These are phyloP conservation scores for Antheraea pernyi DNA, from an alignment of 1,140 invertebrate species.

Conservation along the genomic window DNA sequence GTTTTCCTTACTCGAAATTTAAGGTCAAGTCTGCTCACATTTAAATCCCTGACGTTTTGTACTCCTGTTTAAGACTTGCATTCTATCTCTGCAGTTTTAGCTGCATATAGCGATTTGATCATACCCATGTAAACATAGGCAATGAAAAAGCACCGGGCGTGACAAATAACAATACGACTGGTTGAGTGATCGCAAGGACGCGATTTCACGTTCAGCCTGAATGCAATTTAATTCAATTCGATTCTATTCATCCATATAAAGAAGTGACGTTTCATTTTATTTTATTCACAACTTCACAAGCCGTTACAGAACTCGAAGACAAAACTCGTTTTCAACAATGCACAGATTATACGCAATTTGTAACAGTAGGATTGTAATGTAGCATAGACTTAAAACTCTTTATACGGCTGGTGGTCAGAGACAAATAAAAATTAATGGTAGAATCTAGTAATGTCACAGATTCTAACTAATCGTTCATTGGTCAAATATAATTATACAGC, in stretches of 20 bases:
- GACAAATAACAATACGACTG: constrained; percentile 51
- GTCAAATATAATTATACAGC: neutral
- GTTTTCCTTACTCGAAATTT: constrained; percentile 59
- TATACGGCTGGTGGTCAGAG: too few species aligned
- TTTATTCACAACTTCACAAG: constrained; percentile 49
- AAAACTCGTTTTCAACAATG: constrained; percentile 40
- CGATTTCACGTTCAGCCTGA: constrained; percentile 43
- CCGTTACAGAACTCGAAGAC: constrained; percentile 43
- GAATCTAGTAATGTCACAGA: too few species aligned
- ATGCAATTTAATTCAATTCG: constrained; percentile 45
- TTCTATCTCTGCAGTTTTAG: constrained; percentile 39
- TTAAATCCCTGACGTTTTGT: constrained; percentile 39
- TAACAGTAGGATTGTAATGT: neutral
- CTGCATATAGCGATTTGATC: constrained; percentile 31
- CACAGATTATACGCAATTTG: constrained; percentile 20
- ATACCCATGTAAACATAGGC: constrained; percentile 59
- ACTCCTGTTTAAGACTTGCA: constrained; percentile 33
- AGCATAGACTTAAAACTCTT: too few species aligned
- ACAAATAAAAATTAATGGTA: too few species aligned
- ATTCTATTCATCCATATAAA: constrained; percentile 47
- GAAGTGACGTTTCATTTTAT: constrained; percentile 53
- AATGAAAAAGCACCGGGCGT: constrained; percentile 50
- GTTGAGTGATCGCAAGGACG: constrained; percentile 46
- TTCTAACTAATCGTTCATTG: too few species aligned
- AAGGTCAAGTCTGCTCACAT: constrained; percentile 59